A percentile compares a stretch with the other conserved stretches of the same genome.
phyloP scores from a whole-genome alignment of 2,888 invertebrate genomes.

The Brassicogethes aeneus region DNA sequence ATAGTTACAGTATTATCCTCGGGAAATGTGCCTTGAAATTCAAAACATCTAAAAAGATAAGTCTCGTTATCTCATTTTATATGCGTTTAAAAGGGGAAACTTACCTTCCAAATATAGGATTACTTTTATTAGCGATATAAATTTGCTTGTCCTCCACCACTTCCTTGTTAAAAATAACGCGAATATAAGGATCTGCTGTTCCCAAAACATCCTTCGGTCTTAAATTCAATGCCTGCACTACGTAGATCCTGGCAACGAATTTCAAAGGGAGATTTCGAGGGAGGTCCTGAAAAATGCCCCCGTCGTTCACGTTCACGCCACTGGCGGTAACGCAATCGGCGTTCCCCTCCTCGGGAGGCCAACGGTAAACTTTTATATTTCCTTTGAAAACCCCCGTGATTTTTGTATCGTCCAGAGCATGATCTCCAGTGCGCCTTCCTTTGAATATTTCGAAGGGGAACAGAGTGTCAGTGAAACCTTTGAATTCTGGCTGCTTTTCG shows the following conservation, averaged over 20 bases:
- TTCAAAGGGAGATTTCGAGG: constrained; percentile 54
- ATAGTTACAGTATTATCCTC: constrained; percentile 66
- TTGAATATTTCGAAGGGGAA: constrained; percentile 53
- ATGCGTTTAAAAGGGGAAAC: too few species aligned
- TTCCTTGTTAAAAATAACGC: constrained; percentile 58
- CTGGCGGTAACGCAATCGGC: constrained; percentile 37
- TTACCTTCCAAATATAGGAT: constrained; percentile 77
- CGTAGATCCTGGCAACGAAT: constrained; percentile 66
- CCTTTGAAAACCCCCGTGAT: constrained; percentile 35
- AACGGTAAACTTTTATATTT: constrained; percentile 50
- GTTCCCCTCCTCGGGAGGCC: constrained; percentile 50
- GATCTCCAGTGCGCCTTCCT: constrained; percentile 45
- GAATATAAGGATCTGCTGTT: constrained; percentile 71
- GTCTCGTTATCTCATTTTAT: neutral
- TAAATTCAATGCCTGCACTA: constrained; percentile 62
- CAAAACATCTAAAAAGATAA: constrained; percentile 53
- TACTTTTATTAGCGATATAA: constrained; percentile 61
- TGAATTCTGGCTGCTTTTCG: constrained; percentile 57
- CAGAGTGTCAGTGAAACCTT: constrained; percentile 58
- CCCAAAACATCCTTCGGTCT: constrained; percentile 61
- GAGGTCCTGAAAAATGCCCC: constrained; percentile 52
- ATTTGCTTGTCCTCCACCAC: constrained; percentile 58
- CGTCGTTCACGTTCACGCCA: constrained; percentile 49
- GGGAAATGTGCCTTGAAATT: constrained; percentile 64
- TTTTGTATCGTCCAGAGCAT: constrained; percentile 41